Evolutionary conservation across 1,140 invertebrate species (phyloP).

Genomic region (Trichomalopsis sarcophagae): DNA sequence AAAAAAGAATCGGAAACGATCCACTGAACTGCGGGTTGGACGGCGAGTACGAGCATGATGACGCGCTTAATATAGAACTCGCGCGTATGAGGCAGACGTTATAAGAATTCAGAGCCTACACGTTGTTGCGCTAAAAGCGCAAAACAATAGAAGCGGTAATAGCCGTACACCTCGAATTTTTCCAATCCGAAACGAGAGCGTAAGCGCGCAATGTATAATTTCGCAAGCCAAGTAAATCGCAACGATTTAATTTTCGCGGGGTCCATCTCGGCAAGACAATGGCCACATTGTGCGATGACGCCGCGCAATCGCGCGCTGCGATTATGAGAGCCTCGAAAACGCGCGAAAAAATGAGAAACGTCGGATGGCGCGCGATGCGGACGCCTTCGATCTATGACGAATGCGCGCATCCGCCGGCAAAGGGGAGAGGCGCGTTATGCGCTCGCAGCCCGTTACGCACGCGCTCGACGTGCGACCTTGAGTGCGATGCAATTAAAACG

Average conservation of each 20-base stretch:
- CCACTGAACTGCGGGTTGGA: background rate
- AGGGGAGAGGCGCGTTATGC: conserved; percentile 9
- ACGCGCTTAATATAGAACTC: conserved; percentile 21
- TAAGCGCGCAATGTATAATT: background rate
- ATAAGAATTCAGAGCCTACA: background rate
- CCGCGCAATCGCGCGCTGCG: conserved; percentile 9
- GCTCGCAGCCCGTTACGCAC: background rate
- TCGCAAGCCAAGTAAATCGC: conserved; percentile 1
- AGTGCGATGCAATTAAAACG: conserved; percentile 31
- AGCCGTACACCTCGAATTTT: background rate
- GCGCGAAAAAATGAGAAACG: background rate
- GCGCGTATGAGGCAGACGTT: background rate
- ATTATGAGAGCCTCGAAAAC: background rate
- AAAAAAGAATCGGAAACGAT: too few relatives aligned
- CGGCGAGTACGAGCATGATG: background rate
- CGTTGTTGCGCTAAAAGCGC: background rate
- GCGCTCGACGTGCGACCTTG: conserved; percentile 29
- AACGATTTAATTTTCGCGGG: conserved; percentile 9
- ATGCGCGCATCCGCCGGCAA: conserved; percentile 41
- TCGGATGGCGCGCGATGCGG: background rate
- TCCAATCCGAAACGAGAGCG: background rate
- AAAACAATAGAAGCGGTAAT: background rate
- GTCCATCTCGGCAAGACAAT: conserved; percentile 2
- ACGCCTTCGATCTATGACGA: conserved; percentile 26
- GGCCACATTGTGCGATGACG: conserved; percentile 2